phyloP scores from a whole-genome alignment of 2,113 vertebrate genomes.

The Sprattus sprattus region DNA sequence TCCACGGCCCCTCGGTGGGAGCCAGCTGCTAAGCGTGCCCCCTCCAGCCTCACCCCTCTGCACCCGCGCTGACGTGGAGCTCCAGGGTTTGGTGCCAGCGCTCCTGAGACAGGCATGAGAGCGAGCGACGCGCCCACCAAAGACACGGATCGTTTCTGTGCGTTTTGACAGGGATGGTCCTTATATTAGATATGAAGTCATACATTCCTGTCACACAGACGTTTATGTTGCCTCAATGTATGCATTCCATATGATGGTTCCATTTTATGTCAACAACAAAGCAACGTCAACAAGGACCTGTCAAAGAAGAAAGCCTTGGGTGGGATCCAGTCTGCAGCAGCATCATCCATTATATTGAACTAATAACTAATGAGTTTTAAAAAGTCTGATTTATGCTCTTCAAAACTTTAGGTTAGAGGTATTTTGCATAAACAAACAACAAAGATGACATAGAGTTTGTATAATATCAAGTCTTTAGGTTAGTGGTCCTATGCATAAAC shows the following conservation, averaged over 20 bases:
- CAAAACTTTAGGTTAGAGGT: background rate
- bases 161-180: no score
- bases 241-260: background rate
- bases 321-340: background rate
- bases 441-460: background rate
- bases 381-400: background rate
- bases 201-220: background rate
- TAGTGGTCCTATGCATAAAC: no score
- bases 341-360: background rate
- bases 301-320: background rate
- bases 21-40: slow-evolving; percentile 10
- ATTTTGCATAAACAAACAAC: background rate
- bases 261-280: background rate
- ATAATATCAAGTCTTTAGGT: background rate
- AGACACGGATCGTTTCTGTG: background rate
- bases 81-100: background rate
- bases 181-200: background rate
- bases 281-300: background rate
- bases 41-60: background rate
- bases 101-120: background rate
- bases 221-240: background rate
- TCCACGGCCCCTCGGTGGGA: background rate
- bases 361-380: background rate
- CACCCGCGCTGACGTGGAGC: background rate
- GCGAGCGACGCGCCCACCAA: background rate